A percentile compares a stretch with the other conserved stretches of the same genome.
These are phyloP conservation scores for Crotophaga sulcirostris DNA, from an alignment of 2,113 vertebrate genomes.

Conservation along the genomic window DNA sequence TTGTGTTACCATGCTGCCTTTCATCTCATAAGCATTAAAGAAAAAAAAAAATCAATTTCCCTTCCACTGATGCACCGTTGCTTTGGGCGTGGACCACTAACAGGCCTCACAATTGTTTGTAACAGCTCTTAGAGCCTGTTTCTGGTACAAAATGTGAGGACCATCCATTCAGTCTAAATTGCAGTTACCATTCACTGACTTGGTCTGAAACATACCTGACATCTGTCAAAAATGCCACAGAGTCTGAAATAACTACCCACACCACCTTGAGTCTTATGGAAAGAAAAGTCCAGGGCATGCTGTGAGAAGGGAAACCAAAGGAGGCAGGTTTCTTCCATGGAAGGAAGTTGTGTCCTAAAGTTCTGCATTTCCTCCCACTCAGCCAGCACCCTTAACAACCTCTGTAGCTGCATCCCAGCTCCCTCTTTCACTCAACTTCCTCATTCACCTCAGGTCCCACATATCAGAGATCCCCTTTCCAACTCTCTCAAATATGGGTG, in stretches of 20 bases:
- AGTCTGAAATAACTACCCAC: not conserved
- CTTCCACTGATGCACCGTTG: not conserved
- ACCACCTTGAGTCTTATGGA: not conserved
- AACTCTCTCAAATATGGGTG: not conserved
- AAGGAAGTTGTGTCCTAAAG: not conserved
- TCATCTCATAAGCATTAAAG: not conserved
- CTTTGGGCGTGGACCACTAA: not conserved
- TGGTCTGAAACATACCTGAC: not conserved
- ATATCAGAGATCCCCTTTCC: not conserved
- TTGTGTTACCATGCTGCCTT: not conserved
- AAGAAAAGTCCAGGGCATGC: not conserved
- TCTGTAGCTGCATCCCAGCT: not conserved
- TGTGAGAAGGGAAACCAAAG: not conserved
- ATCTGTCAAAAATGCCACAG: not conserved
- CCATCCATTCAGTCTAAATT: not conserved
- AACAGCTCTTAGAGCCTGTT: not conserved
- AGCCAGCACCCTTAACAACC: not conserved
- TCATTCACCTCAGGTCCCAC: not conserved
- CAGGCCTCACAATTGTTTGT: not conserved
- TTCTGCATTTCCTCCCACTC: not conserved
- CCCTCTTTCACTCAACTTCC: not conserved
- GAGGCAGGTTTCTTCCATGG: not conserved
- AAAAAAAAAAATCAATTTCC: not conserved
- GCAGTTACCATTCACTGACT: not conserved
- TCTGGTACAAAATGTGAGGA: not conserved